These are phyloP conservation scores for Hoplostethus mediterraneus DNA, from an alignment of 2,797 vertebrate genomes.

Conservation along the genomic window DNA sequence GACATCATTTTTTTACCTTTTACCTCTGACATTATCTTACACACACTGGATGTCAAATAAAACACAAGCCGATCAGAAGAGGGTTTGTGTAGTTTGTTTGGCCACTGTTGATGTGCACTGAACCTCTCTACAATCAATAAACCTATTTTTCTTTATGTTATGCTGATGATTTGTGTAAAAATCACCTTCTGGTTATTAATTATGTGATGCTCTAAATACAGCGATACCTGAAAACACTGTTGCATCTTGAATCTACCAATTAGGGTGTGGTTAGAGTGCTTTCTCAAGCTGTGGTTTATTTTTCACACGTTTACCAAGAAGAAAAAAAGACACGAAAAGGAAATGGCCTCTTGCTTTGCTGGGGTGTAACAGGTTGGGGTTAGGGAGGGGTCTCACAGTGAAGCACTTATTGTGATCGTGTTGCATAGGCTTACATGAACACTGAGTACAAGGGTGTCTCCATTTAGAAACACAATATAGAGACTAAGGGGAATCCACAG, in stretches of 20 bases:
- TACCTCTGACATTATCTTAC: too few relatives aligned
- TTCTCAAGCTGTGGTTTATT: conserved; percentile 24
- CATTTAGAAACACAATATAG: conserved; percentile 4
- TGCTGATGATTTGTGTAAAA: too few relatives aligned
- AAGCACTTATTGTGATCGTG: too few relatives aligned
- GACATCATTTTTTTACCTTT: too few relatives aligned
- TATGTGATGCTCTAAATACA: neutral
- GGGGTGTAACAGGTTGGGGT: neutral
- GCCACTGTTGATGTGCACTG: too few relatives aligned
- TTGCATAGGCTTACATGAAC: neutral
- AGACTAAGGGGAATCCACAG: conserved; percentile 5
- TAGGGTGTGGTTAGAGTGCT: neutral
- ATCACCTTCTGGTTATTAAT: too few relatives aligned
- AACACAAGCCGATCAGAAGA: too few relatives aligned
- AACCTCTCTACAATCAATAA: too few relatives aligned
- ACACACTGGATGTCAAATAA: too few relatives aligned
- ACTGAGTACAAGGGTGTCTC: neutral
- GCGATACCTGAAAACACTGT: too few relatives aligned
- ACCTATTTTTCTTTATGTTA: too few relatives aligned
- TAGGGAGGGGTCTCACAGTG: conserved; percentile 44
- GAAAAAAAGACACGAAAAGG: conserved; percentile 30
- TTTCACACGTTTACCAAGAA: conserved; percentile 10
- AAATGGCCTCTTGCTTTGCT: conserved; percentile 33
- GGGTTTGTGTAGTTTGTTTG: too few relatives aligned
- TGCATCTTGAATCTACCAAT: neutral